These are phyloP conservation scores for Crax fasciolata DNA, from an alignment of 2,797 vertebrate species.

Conservation along the genomic window DNA sequence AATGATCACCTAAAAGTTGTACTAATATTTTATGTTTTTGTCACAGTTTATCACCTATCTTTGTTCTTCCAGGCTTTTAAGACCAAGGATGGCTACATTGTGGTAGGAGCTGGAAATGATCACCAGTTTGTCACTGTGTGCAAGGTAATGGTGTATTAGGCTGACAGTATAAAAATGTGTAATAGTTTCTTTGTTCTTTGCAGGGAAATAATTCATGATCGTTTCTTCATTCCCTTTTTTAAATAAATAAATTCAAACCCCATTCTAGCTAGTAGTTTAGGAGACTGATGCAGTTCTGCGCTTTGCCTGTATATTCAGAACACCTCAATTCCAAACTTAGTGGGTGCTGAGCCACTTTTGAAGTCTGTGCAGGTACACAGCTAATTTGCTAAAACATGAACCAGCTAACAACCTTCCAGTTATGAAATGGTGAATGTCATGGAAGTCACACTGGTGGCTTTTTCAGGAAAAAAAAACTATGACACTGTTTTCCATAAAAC, in stretches of 20 bases:
- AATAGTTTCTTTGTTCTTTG: neutral
- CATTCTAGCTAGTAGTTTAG: neutral
- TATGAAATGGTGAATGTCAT: neutral
- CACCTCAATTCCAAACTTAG: neutral
- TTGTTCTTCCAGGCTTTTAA: constrained; percentile 89
- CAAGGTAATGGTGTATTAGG: constrained; percentile 83
- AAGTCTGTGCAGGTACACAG: neutral
- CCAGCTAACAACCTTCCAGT: neutral
- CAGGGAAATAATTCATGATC: neutral
- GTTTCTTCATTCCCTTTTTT: neutral
- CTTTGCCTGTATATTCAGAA: neutral
- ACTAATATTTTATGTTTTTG: neutral
- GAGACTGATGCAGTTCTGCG: neutral
- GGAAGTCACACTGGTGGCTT: neutral
- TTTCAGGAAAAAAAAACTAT: neutral
- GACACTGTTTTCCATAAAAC: neutral
- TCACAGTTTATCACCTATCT: constrained; percentile 7
- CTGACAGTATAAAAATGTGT: neutral
- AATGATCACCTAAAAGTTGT: neutral
- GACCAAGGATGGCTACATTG: constrained; percentile 91
- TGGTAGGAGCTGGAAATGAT: constrained; percentile 93
- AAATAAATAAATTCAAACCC: neutral
- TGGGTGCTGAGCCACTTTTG: neutral
- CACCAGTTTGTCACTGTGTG: constrained; percentile 91
- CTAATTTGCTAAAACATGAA: neutral